Conservation (phyloP, 1,140 invertebrate species). For the Bombus cullumanus region DNA sequence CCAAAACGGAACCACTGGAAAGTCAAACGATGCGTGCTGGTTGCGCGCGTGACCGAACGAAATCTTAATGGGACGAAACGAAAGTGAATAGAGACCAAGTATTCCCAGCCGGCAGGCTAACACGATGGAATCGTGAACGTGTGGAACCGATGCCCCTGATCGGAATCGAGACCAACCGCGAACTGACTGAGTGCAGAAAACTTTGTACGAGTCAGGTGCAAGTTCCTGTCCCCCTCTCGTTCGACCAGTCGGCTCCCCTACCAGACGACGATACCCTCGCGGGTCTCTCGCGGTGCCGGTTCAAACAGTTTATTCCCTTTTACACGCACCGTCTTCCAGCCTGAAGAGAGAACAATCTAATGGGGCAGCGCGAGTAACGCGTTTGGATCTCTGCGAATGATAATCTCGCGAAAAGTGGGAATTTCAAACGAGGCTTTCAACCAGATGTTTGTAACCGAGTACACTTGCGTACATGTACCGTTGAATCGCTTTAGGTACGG, state of each 20-base stretch:
- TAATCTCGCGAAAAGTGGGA: constrained; percentile 1
- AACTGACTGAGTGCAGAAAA: constrained; percentile 49
- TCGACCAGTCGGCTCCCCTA: neutral
- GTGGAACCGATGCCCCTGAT: constrained; percentile 26
- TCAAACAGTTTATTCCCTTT: constrained; percentile 30
- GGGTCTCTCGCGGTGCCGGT: neutral
- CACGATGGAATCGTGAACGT: neutral
- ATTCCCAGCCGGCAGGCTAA: too few relatives aligned
- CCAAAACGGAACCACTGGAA: neutral
- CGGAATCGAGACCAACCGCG: constrained; percentile 51
- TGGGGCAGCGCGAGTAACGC: neutral
- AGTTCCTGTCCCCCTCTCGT: constrained; percentile 12
- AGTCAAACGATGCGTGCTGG: neutral
- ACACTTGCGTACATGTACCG: neutral
- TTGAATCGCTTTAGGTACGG: neutral
- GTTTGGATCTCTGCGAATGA: neutral
- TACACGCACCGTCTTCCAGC: neutral
- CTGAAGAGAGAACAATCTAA: neutral
- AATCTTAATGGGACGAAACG: constrained; percentile 26
- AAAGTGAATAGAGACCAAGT: neutral
- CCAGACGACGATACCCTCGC: neutral
- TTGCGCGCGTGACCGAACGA: neutral
- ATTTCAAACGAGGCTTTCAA: neutral
- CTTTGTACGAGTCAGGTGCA: constrained; percentile 55
- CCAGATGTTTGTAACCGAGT: neutral